phyloP scores from a whole-genome alignment of 2,797 vertebrate species.

The Orestias chungarensis region DNA sequence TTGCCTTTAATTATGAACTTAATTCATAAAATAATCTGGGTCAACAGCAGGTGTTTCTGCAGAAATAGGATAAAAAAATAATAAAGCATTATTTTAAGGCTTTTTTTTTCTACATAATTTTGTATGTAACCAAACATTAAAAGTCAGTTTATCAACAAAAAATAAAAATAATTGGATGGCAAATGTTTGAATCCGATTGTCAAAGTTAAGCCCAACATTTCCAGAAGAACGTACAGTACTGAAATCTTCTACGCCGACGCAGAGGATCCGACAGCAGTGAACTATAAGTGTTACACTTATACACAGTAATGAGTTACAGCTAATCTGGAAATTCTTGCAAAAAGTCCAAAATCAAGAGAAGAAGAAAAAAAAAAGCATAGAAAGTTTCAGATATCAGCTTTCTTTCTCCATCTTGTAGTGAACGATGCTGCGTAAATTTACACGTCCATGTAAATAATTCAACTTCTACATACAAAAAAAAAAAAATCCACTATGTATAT shows the following conservation, averaged over 20 bases:
- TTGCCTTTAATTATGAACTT: too few species aligned
- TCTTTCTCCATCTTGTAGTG: constrained; percentile 48
- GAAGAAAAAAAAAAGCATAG: constrained; percentile 39
- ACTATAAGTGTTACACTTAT: constrained; percentile 13
- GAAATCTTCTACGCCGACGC: constrained; percentile 12
- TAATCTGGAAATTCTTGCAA: constrained; percentile 22
- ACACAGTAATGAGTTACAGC: constrained; percentile 15
- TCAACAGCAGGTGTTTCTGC: neutral
- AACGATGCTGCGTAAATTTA: constrained; percentile 72
- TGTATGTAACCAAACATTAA: neutral
- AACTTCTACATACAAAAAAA: constrained; percentile 74
- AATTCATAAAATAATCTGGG: too few species aligned
- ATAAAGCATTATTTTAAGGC: neutral
- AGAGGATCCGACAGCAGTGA: constrained; percentile 18
- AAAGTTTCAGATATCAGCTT: constrained; percentile 32
- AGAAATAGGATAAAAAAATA: too few species aligned
- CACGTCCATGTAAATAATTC: constrained; percentile 71
- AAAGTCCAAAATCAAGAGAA: constrained; percentile 30
- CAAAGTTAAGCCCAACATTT: constrained; percentile 3
- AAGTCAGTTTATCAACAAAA: neutral
- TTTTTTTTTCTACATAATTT: neutral
- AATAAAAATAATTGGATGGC: neutral
- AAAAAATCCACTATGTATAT: constrained; percentile 76
- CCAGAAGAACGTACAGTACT: constrained; percentile 13
- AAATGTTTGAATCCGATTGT: neutral